Evolutionary conservation across 2,888 invertebrate species (phyloP).

Genomic region (Drosophila histrio): DNA sequence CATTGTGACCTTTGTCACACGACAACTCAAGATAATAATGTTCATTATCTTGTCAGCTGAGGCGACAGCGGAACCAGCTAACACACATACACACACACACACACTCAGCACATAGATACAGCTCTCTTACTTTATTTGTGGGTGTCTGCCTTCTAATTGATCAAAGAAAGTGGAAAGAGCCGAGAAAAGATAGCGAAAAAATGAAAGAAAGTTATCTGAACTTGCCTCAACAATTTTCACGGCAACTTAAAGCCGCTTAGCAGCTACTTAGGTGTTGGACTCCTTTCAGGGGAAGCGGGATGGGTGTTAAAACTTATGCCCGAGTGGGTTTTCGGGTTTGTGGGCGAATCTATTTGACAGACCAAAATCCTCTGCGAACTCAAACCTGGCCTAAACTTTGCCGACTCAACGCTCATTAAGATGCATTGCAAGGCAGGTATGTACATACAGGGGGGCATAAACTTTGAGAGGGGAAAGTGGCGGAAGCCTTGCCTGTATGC

Average conservation of each 20-base stretch:
- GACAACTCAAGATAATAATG: constrained; percentile 33
- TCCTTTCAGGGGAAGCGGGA: neutral
- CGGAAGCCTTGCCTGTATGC: constrained; percentile 29
- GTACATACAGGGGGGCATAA: neutral
- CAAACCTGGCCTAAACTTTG: constrained; percentile 24
- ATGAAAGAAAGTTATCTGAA: constrained; percentile 47
- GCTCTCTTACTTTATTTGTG: constrained; percentile 6
- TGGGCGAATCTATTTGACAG: constrained; percentile 16
- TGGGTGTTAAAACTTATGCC: constrained; percentile 41
- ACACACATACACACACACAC: neutral
- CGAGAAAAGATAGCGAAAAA: neutral
- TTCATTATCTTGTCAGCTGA: constrained; percentile 59
- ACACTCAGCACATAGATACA: neutral
- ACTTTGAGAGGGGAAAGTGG: neutral
- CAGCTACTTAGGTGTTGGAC: constrained; percentile 39
- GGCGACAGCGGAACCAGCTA: constrained; percentile 26
- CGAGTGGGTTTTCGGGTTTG: constrained; percentile 48
- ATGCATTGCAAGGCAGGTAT: constrained; percentile 63
- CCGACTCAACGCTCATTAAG: constrained; percentile 64
- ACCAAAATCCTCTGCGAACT: constrained; percentile 3
- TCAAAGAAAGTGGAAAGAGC: constrained; percentile 50
- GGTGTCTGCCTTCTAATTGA: constrained; percentile 54
- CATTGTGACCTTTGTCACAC: constrained; percentile 61
- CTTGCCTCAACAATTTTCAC: constrained; percentile 62
- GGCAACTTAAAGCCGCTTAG: constrained; percentile 76